Evolutionary conservation across 1,140 invertebrate genomes (phyloP), one percentile per base, ranked within the genome.

Genomic region (Drosophila simulans): DNA sequence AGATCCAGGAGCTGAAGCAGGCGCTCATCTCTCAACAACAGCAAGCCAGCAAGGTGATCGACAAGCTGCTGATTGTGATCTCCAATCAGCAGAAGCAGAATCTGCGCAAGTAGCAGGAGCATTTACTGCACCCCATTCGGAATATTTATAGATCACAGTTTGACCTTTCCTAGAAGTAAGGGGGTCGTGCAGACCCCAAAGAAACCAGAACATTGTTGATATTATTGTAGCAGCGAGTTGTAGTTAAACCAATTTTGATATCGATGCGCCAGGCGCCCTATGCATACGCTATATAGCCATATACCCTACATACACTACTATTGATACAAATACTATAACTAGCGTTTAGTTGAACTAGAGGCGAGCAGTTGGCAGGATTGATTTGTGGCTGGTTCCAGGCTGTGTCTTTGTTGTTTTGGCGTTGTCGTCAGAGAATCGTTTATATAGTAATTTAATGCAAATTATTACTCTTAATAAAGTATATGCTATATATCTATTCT

Each of bases 1-100:
- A 95, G 91, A 93, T 95, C 45, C 93, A 93, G 77, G 95, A 95
- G 86, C 92, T 95, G 72, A 95, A 95, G 91, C 93, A 94, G 80
- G 85, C 94, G 55, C 93, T 94, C 27, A 84, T 91, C 20, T 91
- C 90, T 12, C 91, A 92, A 60, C 92, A 92, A 43, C 90, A 92
- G 20, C 91, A 92, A 57, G 91, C 91, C 37, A 92, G 83, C 77
- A 92, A 92, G 66, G 91, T 92, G 55, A 92, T 92, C 35, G 91
- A 92, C 55, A 92, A 92, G 62, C 77, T 92, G 53, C 72, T 92
- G 40, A 89, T 92, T 56, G 91, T 92, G 3, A 92, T 92, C 15
- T 92, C 91, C 40, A 92, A 92, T 68, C 91, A 92, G 56, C 91
- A 92, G 48, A 92, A 91, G 58, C 90, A 92, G 40, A 91, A 92